These are phyloP conservation scores for Conus canariensis DNA, from an alignment of 2,888 invertebrate genomes.

Conservation along the genomic window DNA sequence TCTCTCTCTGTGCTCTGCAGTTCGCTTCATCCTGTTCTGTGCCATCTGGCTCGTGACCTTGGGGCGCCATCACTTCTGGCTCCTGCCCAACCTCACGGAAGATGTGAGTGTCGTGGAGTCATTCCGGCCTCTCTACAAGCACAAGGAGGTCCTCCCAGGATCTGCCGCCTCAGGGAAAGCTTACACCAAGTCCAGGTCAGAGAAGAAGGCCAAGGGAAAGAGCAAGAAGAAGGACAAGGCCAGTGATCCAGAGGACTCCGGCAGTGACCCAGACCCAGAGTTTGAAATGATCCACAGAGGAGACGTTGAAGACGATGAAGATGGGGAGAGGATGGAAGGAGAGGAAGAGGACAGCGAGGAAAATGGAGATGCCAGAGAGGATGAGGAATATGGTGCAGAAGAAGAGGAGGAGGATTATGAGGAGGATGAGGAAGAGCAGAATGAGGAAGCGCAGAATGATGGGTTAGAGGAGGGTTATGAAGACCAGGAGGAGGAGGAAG, in stretches of 20 bases:
- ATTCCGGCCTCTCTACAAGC: conserved; percentile 88
- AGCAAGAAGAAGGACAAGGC: conserved; percentile 37
- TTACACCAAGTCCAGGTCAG: background rate
- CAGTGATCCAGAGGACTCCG: conserved; percentile 51
- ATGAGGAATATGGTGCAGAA: conserved; percentile 13
- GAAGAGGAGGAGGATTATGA: conserved; percentile 30
- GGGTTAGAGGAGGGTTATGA: background rate
- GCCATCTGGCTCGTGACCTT: conserved; percentile 92
- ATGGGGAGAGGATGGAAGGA: conserved; percentile 26
- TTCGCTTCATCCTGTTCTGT: conserved; percentile 94
- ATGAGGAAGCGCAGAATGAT: conserved; percentile 4
- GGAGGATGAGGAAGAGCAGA: background rate
- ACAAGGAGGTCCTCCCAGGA: conserved; percentile 17
- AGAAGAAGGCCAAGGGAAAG: background rate
- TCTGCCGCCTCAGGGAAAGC: background rate
- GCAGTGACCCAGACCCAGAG: conserved; percentile 45
- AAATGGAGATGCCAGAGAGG: conserved; percentile 31
- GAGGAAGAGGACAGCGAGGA: background rate
- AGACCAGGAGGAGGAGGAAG: background rate
- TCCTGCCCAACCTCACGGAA: conserved; percentile 98
- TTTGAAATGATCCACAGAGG: conserved; percentile 52
- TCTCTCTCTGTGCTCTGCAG: conserved; percentile 65
- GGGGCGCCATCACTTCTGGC: conserved; percentile 96
- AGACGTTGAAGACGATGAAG: conserved; percentile 53
- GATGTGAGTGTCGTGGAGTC: conserved; percentile 99